Evolutionary conservation across 92 coral and sea anemone genomes (phyloP).

Genomic region (Porites lobata): DNA sequence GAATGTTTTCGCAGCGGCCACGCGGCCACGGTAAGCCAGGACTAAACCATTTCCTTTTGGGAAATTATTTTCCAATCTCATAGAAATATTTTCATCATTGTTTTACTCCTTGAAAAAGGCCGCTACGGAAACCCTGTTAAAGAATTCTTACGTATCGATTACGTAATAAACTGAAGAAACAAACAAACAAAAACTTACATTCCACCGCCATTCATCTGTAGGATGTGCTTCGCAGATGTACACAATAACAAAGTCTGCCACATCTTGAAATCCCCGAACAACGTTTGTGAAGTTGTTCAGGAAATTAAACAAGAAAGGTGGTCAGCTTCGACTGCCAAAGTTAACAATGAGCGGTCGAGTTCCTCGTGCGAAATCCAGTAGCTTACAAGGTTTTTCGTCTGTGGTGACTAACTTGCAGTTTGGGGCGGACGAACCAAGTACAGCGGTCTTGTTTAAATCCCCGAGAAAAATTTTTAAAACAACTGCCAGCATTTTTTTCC

Average conservation of each 20-base stretch:
- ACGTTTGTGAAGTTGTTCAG: slow-evolving; percentile 74
- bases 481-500: slow-evolving; percentile 3
- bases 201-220: slow-evolving; percentile 90
- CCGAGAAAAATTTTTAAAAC: slow-evolving; percentile 26
- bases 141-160: neutral
- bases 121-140: neutral
- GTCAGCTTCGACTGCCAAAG: slow-evolving; percentile 89
- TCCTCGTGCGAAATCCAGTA: slow-evolving; percentile 69
- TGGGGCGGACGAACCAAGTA: slow-evolving; percentile 70
- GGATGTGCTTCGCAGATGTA: slow-evolving; percentile 94
- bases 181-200: slow-evolving; percentile 57
- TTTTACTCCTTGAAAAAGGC: slow-evolving; percentile 51
- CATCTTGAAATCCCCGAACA: slow-evolving; percentile 79
- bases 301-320: slow-evolving; percentile 73
- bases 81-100: too few species aligned
- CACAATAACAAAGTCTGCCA: slow-evolving; percentile 90
- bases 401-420: slow-evolving; percentile 66
- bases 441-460: slow-evolving; percentile 48
- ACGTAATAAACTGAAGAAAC: neutral
- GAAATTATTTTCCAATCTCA: too few species aligned
- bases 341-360: slow-evolving; percentile 81
- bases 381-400: slow-evolving; percentile 55
- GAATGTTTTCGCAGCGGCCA: too few species aligned
- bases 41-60: too few species aligned
- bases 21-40: too few species aligned